Evolutionary conservation across 1,140 invertebrate genomes (phyloP).

Genomic region (Hylyphantes graminicola): DNA sequence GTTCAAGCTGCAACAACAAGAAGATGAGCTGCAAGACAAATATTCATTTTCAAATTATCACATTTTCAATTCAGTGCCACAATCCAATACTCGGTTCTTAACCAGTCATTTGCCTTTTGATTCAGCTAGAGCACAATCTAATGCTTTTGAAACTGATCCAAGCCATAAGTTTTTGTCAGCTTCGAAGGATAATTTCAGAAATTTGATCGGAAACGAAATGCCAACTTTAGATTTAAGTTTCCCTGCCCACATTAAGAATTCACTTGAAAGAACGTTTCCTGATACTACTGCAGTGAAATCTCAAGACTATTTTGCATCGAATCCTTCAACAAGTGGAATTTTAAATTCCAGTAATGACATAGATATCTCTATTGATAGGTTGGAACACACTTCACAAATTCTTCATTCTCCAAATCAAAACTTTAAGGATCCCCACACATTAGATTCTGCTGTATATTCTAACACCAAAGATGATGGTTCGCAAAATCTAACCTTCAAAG

Average conservation of each 20-base stretch:
- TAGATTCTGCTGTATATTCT: too few species aligned
- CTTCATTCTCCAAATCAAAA: too few species aligned
- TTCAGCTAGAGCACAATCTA: background rate
- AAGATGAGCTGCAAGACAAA: constrained; percentile 4
- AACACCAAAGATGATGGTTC: too few species aligned
- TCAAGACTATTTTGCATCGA: too few species aligned
- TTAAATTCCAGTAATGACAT: too few species aligned
- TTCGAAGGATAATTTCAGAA: constrained; percentile 1
- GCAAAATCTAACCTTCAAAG: too few species aligned
- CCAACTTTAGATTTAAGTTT: constrained; percentile 22
- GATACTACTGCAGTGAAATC: background rate
- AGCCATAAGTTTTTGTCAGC: background rate
- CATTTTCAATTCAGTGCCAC: constrained; percentile 9
- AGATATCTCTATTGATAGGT: too few species aligned
- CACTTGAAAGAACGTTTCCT: background rate
- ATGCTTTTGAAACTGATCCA: too few species aligned
- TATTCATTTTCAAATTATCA: constrained; percentile 11
- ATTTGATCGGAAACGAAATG: constrained; percentile 20
- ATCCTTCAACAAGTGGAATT: too few species aligned
- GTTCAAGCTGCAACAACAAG: constrained; percentile 38
- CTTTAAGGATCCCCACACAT: too few species aligned
- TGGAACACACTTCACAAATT: too few species aligned
- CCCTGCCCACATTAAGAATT: background rate
- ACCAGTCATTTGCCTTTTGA: background rate
- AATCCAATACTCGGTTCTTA: background rate